These are phyloP conservation scores for Perithous albicinctus DNA, from an alignment of 2,888 invertebrate genomes.

Conservation along the genomic window DNA sequence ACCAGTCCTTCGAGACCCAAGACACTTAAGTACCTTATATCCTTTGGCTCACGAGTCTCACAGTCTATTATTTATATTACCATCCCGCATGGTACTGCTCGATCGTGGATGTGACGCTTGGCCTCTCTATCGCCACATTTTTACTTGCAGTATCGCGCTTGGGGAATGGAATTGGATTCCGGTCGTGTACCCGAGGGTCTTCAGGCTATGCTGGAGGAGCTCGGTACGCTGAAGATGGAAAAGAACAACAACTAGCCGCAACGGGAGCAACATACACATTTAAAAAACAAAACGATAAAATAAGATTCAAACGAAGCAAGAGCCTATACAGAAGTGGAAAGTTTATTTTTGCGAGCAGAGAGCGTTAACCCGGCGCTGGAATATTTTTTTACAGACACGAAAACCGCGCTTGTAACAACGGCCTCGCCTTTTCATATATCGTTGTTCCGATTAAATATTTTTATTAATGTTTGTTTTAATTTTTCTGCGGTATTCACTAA, in stretches of 20 bases:
- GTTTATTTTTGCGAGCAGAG: slow-evolving; percentile 23
- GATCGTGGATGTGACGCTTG: neutral
- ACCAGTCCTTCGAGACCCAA: slow-evolving; percentile 33
- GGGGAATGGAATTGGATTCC: slow-evolving; percentile 93
- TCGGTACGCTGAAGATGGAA: slow-evolving; percentile 90
- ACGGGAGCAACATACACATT: slow-evolving; percentile 26
- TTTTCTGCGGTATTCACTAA: neutral
- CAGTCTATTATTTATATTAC: neutral
- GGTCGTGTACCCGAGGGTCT: slow-evolving; percentile 93
- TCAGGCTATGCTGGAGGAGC: slow-evolving; percentile 90
- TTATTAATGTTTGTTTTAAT: neutral
- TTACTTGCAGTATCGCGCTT: slow-evolving; percentile 90
- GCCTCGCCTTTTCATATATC: slow-evolving; percentile 9
- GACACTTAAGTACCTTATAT: slow-evolving; percentile 45
- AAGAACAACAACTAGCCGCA: slow-evolving; percentile 72
- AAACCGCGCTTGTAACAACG: slow-evolving; percentile 9
- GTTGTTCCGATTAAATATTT: too few relatives aligned
- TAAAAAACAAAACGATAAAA: slow-evolving; percentile 14
- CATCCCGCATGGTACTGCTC: neutral
- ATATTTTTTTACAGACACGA: slow-evolving; percentile 39
- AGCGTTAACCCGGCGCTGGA: slow-evolving; percentile 1
- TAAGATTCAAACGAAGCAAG: slow-evolving; percentile 23
- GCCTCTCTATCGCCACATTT: neutral
- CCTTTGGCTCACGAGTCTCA: slow-evolving; percentile 15
- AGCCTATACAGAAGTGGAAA: slow-evolving; percentile 40